These are phyloP conservation scores for Zoanthus gigantus DNA, from an alignment of 92 coral and sea anemone species.

Conservation along the genomic window DNA sequence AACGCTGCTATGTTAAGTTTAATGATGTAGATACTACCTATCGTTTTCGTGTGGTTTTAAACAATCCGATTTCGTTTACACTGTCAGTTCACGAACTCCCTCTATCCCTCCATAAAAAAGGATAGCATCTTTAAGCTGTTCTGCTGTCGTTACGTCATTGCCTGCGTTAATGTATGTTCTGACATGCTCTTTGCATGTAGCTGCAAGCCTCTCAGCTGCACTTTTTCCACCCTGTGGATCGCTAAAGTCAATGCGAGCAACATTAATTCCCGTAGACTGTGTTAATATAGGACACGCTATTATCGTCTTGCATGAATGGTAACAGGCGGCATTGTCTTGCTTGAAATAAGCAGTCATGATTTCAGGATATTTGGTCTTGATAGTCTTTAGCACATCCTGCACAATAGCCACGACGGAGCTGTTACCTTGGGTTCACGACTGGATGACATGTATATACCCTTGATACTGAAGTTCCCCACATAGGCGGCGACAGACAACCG, in stretches of 20 bases:
- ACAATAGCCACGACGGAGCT: not conserved
- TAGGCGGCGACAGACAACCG: slow-evolving; percentile 12
- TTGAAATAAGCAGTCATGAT: not conserved
- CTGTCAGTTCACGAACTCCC: not conserved
- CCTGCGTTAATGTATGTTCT: not conserved
- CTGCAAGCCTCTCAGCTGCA: slow-evolving; percentile 4
- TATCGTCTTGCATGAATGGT: slow-evolving; percentile 7
- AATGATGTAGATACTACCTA: no score
- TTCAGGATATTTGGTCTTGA: slow-evolving; percentile 19
- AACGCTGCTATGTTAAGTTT: no score
- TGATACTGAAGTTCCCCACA: slow-evolving; percentile 25
- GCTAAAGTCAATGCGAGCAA: slow-evolving; percentile 5
- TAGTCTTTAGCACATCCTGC: slow-evolving; percentile 35
- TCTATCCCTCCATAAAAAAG: not conserved
- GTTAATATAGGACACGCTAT: slow-evolving; percentile 17
- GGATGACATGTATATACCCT: slow-evolving; percentile 20
- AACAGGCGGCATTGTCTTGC: slow-evolving; percentile 33
- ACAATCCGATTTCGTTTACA: not conserved
- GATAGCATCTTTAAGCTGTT: not conserved
- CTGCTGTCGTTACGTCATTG: slow-evolving; percentile 4
- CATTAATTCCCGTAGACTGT: not conserved
- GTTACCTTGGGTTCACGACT: slow-evolving; percentile 9
- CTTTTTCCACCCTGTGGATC: slow-evolving; percentile 6
- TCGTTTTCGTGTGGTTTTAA: not conserved
- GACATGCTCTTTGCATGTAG: not conserved